Evolutionary conservation across 92 coral and sea anemone genomes (phyloP).

Genomic region (Micromussa lordhowensis): DNA sequence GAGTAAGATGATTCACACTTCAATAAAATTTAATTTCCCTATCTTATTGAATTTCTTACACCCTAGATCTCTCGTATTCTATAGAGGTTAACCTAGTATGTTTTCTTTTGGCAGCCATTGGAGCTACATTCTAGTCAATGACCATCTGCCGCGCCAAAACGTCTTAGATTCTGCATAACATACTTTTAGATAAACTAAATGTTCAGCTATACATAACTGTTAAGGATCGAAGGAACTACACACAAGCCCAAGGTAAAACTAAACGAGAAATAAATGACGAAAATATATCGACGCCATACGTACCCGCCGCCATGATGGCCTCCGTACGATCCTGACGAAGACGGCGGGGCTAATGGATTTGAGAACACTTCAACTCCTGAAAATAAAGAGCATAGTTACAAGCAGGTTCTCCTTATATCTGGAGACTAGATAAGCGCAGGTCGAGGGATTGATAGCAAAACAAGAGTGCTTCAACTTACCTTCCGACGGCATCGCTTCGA

Average conservation of each 20-base stretch:
- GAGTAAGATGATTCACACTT: neutral
- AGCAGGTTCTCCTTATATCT: neutral
- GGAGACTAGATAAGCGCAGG: neutral
- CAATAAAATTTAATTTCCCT: neutral
- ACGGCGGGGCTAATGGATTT: conserved; percentile 95
- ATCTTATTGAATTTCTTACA: neutral
- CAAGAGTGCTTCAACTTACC: conserved; percentile 6
- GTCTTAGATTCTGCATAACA: neutral
- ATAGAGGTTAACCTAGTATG: neutral
- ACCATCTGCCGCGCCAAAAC: neutral
- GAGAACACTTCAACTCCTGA: conserved; percentile 83
- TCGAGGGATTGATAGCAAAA: neutral
- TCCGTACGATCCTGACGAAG: conserved; percentile 59
- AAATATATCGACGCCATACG: neutral
- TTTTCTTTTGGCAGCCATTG: neutral
- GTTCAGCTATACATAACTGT: neutral
- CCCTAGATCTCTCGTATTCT: neutral
- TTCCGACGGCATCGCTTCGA: conserved; percentile 47
- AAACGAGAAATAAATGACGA: neutral
- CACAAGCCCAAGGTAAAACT: neutral
- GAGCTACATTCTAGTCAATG: neutral
- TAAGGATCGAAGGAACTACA: neutral
- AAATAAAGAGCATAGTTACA: neutral
- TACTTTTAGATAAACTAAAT: neutral
- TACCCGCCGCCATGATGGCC: conserved; percentile 63